These are phyloP conservation scores for Dicerorhinus sumatrensis DNA, from an alignment of 2,113 vertebrate genomes.

Conservation along the genomic window DNA sequence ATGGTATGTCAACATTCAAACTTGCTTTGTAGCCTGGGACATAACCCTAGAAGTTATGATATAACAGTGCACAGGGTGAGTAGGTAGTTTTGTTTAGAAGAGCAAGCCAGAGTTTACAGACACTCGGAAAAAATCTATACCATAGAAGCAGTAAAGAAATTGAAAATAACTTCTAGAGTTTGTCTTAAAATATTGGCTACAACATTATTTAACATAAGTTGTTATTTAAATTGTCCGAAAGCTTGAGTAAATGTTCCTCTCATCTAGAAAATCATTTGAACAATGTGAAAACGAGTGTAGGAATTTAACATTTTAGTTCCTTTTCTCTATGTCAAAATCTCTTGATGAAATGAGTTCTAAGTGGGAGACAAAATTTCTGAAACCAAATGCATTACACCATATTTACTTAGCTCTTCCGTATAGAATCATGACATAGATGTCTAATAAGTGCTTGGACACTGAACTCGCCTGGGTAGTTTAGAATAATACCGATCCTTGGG, in stretches of 20 bases:
- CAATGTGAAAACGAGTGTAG: background rate
- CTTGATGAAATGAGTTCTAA: background rate
- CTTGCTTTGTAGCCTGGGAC: background rate
- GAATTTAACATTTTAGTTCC: background rate
- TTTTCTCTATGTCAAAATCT: background rate
- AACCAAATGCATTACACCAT: background rate
- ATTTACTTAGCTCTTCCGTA: background rate
- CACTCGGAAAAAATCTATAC: background rate
- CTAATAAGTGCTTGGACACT: background rate
- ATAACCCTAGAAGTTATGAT: background rate
- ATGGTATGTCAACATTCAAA: background rate
- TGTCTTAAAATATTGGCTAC: background rate
- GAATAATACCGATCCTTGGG: background rate
- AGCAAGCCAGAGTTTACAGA: background rate
- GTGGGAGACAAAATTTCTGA: background rate
- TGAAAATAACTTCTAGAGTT: background rate
- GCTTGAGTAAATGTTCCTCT: background rate
- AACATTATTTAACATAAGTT: background rate
- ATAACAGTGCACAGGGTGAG: background rate
- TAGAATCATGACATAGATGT: background rate
- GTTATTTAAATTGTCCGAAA: background rate
- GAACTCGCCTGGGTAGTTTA: background rate
- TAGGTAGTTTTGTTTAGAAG: background rate
- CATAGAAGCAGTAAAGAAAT: background rate
- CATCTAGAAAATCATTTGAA: background rate